A percentile compares a stretch with the other conserved stretches of the same genome.
Conservation (phyloP, 2,888 invertebrate species). For the Fragum fragum region DNA sequence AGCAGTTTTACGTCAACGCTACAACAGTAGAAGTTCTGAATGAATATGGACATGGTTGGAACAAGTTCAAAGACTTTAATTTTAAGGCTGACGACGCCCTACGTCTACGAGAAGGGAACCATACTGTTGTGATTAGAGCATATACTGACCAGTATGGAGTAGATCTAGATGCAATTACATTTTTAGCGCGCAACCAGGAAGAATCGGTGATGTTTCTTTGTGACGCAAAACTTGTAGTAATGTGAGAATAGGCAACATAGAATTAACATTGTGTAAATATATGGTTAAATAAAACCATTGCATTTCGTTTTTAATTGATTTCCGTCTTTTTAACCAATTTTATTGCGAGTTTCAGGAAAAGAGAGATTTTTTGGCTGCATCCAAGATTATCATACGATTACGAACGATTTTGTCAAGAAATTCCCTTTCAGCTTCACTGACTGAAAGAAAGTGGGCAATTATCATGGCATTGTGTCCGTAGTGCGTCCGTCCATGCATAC, state of each 20-base stretch:
- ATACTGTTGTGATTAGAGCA: conserved; percentile 22
- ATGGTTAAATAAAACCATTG: too few species aligned
- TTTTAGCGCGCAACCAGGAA: conserved; percentile 25
- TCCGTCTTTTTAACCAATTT: too few species aligned
- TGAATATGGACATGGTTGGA: conserved; percentile 32
- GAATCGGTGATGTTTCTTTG: conserved; percentile 6
- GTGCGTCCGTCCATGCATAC: too few species aligned
- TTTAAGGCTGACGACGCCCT: neutral
- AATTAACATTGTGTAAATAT: too few species aligned
- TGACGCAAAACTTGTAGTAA: conserved; percentile 15
- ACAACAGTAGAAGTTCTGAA: conserved; percentile 25
- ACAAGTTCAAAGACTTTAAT: conserved; percentile 16
- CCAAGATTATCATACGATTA: too few species aligned
- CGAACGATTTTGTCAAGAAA: too few species aligned
- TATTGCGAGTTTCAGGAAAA: too few species aligned
- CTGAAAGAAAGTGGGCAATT: too few species aligned
- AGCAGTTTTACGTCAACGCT: neutral
- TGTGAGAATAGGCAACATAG: neutral
- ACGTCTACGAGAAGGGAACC: conserved; percentile 22
- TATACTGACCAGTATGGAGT: conserved; percentile 40
- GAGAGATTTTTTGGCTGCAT: too few species aligned
- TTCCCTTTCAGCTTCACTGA: too few species aligned
- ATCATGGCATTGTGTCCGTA: too few species aligned
- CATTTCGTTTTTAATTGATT: too few species aligned
- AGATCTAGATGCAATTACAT: conserved; percentile 27